phyloP scores from a whole-genome alignment of 2,888 invertebrate species.

The Aromia moschata region DNA sequence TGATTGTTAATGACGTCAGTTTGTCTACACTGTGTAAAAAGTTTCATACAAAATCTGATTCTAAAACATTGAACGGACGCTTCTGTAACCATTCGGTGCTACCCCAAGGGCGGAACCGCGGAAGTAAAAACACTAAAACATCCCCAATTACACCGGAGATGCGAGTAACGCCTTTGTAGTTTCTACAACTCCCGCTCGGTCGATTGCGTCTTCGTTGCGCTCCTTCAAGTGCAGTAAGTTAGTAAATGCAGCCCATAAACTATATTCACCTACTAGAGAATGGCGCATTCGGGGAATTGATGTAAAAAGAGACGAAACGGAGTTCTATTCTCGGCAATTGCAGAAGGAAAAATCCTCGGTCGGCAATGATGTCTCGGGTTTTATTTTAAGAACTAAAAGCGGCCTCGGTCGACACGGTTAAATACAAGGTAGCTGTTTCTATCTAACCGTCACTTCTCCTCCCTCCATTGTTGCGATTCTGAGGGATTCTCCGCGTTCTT shows the following conservation, averaged over 20 bases:
- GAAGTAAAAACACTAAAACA: too few species aligned
- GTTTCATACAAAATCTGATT: too few species aligned
- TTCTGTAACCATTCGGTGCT: too few species aligned
- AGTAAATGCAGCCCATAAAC: slow-evolving; percentile 22
- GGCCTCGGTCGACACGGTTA: slow-evolving; percentile 12
- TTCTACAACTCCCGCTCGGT: too few species aligned
- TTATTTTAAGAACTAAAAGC: slow-evolving; percentile 20
- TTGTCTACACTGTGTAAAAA: too few species aligned
- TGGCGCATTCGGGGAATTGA: slow-evolving; percentile 16
- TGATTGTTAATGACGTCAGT: too few species aligned
- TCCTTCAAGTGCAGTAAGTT: not conserved
- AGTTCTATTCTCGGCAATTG: slow-evolving; percentile 16
- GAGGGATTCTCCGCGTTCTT: not conserved
- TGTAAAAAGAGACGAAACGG: slow-evolving; percentile 17
- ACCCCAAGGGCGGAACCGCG: too few species aligned
- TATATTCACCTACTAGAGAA: slow-evolving; percentile 22
- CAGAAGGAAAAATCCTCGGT: slow-evolving; percentile 21
- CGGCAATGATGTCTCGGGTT: slow-evolving; percentile 24
- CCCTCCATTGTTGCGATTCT: slow-evolving; percentile 4
- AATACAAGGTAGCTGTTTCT: slow-evolving; percentile 17
- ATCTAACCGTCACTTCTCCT: not conserved
- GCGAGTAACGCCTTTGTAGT: too few species aligned
- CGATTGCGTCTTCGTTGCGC: not conserved
- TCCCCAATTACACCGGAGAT: too few species aligned
- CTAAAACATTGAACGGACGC: too few species aligned